A percentile compares a stretch with the other conserved stretches of the same genome.
These are phyloP conservation scores for Selene dorsalis DNA, from an alignment of 2,797 vertebrate genomes.

Conservation along the genomic window DNA sequence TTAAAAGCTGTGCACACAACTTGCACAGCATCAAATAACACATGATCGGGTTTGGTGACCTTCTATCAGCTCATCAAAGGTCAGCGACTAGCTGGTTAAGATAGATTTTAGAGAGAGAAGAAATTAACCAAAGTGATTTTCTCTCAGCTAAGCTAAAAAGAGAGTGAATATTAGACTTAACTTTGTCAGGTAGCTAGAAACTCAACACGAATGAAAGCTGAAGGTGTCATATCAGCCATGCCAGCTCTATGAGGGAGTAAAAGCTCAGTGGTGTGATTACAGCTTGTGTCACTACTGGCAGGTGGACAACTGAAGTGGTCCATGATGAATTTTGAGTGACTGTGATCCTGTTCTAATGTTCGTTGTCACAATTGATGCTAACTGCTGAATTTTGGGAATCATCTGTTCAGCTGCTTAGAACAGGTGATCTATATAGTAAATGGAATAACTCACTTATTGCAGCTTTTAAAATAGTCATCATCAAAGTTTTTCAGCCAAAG, in stretches of 20 bases:
- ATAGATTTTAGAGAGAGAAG: not conserved
- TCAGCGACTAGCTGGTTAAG: not conserved
- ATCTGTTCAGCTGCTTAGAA: not conserved
- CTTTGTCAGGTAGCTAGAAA: too few species aligned
- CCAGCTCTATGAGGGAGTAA: not conserved
- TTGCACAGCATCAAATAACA: not conserved
- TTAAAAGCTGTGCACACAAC: not conserved
- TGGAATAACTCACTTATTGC: not conserved
- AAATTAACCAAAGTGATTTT: not conserved
- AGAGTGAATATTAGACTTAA: too few species aligned
- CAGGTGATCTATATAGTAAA: not conserved
- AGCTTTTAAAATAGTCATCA: too few species aligned
- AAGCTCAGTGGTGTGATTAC: too few species aligned
- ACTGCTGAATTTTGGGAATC: not conserved
- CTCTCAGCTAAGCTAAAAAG: not conserved
- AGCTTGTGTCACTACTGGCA: not conserved
- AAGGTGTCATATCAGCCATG: not conserved
- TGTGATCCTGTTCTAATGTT: too few species aligned
- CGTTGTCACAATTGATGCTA: not conserved
- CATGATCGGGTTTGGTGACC: not conserved
- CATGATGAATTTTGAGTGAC: not conserved
- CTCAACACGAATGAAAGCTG: not conserved
- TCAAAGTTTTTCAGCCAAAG: too few species aligned
- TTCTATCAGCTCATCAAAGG: not conserved
- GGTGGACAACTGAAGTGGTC: not conserved